These are phyloP conservation scores for Myanophis thanlyinensis DNA, from an alignment of 2,113 vertebrate genomes.

Conservation along the genomic window DNA sequence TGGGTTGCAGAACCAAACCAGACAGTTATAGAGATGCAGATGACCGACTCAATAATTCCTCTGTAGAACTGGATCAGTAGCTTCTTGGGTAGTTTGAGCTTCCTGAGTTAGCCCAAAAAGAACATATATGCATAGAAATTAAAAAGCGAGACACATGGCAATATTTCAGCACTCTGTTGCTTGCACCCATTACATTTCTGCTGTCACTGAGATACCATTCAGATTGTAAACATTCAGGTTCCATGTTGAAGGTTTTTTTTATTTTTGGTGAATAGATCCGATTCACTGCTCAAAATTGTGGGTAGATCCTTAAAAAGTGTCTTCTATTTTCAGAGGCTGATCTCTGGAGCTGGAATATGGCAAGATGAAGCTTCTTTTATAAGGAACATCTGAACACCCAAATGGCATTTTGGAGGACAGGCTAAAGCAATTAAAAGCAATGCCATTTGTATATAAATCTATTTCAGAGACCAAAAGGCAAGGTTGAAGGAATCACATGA, in stretches of 20 bases:
- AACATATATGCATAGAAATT: not conserved
- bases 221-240: not conserved
- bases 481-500: not conserved
- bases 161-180: not conserved
- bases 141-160: not conserved
- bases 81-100: too few relatives aligned
- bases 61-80: too few relatives aligned
- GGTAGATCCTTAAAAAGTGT: not conserved
- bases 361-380: not conserved
- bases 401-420: not conserved
- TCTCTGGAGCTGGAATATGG: not conserved
- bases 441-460: not conserved
- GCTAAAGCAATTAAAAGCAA: not conserved
- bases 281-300: not conserved
- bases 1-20: too few relatives aligned
- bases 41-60: too few relatives aligned
- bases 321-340: not conserved
- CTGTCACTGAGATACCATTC: too few relatives aligned
- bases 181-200: too few relatives aligned
- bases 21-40: too few relatives aligned
- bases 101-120: too few relatives aligned
- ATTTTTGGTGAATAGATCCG: not conserved
- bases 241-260: not conserved
- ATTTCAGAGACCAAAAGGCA: not conserved
- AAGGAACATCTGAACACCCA: not conserved